Evolutionary conservation across 2,797 vertebrate species (phyloP).

Genomic region (Mormyrus proboscirostris): DNA sequence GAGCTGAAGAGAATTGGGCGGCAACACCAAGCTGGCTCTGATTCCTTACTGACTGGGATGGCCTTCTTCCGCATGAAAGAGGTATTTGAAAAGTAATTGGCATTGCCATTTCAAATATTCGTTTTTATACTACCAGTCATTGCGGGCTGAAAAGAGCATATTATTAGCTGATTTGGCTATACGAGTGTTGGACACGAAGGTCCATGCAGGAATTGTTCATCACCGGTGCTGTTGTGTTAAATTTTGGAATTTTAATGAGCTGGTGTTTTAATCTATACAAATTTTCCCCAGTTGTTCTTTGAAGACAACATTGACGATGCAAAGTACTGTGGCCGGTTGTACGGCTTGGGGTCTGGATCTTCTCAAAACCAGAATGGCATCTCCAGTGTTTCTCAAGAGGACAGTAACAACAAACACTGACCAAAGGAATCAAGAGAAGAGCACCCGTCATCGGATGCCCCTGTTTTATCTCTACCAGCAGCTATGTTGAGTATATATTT

Average conservation of each 20-base stretch:
- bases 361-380: conserved; percentile 86
- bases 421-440: conserved; percentile 14
- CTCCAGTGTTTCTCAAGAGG: conserved; percentile 59
- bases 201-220: not conserved
- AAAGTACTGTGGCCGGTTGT: conserved; percentile 94
- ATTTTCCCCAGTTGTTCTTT: conserved; percentile 79
- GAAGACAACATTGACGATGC: conserved; percentile 98
- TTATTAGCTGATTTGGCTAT: not conserved
- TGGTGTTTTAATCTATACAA: not conserved
- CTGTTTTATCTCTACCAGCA: conserved; percentile 61
- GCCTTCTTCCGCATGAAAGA: conserved; percentile 99
- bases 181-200: not conserved
- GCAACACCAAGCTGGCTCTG: conserved; percentile 95
- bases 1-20: conserved; percentile 96
- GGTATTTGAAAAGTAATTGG: conserved; percentile 52
- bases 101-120: not conserved
- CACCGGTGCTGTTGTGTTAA: not conserved
- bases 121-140: not conserved
- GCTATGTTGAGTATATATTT: conserved; percentile 19
- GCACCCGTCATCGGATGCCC: conserved; percentile 44
- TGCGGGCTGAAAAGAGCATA: not conserved
- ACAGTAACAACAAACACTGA: conserved; percentile 82
- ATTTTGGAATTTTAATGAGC: not conserved
- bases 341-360: conserved; percentile 90
- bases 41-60: conserved; percentile 96